Evolutionary conservation across 2,113 vertebrate species (phyloP).

Genomic region (Saccopteryx leptura): DNA sequence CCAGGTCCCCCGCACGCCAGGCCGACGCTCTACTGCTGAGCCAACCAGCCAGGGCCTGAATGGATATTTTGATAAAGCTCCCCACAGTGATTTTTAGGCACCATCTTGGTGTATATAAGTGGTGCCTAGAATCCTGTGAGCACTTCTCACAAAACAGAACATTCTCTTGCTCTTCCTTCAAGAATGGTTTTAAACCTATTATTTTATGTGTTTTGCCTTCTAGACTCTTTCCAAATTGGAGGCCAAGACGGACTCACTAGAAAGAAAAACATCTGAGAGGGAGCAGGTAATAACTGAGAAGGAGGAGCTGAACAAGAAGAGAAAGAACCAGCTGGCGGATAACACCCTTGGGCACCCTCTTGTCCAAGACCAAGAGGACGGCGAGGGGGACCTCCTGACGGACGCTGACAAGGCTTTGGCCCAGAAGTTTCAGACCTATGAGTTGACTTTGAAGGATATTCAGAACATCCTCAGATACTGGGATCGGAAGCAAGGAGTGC

Average conservation of each 20-base stretch:
- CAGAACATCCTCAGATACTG: conserved; percentile 88
- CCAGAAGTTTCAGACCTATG: conserved; percentile 89
- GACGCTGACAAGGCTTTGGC: conserved; percentile 85
- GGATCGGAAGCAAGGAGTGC: conserved; percentile 90
- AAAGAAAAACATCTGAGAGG: conserved; percentile 78
- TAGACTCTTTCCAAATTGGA: conserved; percentile 77
- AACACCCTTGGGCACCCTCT: accelerated
- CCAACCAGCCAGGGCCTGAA: background rate
- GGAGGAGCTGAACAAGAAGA: conserved; percentile 78
- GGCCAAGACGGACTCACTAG: conserved; percentile 55
- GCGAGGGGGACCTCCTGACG: conserved; percentile 67
- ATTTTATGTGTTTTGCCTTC: conserved; percentile 30
- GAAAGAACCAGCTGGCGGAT: background rate
- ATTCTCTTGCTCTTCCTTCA: background rate
- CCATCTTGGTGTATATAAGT: background rate
- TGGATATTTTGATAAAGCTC: background rate
- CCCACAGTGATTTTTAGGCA: background rate
- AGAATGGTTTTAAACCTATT: background rate
- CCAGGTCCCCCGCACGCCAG: too few species aligned
- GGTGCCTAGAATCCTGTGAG: background rate
- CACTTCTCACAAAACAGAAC: background rate
- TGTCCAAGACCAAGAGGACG: conserved; percentile 74
- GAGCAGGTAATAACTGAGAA: conserved; percentile 79
- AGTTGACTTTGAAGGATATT: conserved; percentile 87
- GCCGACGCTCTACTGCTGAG: too few species aligned